phyloP scores from a whole-genome alignment of 2,888 invertebrate genomes.

The Agonopterix arenella region DNA sequence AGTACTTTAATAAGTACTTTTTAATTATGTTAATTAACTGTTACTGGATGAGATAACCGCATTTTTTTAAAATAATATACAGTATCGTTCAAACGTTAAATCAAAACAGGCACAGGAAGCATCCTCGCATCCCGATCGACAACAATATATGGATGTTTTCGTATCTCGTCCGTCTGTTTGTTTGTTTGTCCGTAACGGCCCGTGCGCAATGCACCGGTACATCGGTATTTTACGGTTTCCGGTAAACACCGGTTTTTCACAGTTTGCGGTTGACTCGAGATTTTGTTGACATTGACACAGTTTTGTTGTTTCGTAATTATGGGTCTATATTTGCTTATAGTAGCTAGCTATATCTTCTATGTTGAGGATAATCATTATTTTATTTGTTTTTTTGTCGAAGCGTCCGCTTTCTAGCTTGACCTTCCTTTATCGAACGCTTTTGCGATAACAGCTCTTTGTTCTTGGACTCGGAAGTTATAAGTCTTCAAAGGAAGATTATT shows the following conservation, averaged over 20 bases:
- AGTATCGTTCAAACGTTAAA: slow-evolving; percentile 6
- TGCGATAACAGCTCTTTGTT: no score
- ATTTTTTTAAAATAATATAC: not conserved
- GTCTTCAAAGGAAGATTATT: no score
- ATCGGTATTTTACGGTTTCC: slow-evolving; percentile 35
- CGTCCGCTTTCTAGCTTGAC: no score
- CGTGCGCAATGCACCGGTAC: slow-evolving; percentile 31
- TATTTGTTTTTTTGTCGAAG: no score
- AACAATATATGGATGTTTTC: slow-evolving; percentile 19
- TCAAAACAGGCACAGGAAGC: slow-evolving; percentile 29
- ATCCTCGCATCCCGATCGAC: slow-evolving; percentile 16
- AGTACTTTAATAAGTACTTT: no score
- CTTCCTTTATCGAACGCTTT: no score
- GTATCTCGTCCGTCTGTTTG: slow-evolving; percentile 26
- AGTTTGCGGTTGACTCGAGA: slow-evolving; percentile 2
- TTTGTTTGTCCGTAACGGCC: slow-evolving; percentile 27
- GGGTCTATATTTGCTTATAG: slow-evolving; percentile 14
- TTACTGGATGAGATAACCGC: no score
- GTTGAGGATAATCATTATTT: no score
- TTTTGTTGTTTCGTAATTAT: slow-evolving; percentile 44
- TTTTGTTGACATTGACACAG: slow-evolving; percentile 52
- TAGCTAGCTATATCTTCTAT: no score
- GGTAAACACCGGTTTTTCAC: slow-evolving; percentile 15
- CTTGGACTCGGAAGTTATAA: no score
- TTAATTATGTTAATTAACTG: no score